Conservation (phyloP, 2,888 invertebrate species). For the Drosophila sordidula region DNA sequence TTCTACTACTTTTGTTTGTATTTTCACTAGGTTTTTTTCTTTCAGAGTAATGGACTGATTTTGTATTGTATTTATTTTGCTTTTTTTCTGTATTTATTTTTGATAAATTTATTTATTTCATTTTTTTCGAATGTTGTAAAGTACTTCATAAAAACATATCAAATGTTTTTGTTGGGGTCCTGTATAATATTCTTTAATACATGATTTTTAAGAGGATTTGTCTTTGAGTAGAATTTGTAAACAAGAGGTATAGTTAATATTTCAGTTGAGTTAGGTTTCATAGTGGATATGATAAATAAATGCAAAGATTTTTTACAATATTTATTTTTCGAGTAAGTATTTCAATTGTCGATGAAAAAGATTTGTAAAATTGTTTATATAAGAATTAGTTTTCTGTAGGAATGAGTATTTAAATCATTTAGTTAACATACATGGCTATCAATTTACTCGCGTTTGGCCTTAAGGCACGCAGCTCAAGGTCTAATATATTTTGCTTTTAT, state of each 20-base stretch:
- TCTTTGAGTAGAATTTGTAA: slow-evolving; percentile 8
- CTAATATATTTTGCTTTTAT: too few species aligned
- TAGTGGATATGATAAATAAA: slow-evolving; percentile 33
- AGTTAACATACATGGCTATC: background rate
- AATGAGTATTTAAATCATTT: slow-evolving; percentile 6
- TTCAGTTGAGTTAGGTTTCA: slow-evolving; percentile 1
- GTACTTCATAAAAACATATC: slow-evolving; percentile 28
- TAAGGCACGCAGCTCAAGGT: slow-evolving; percentile 1
- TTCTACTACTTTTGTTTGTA: background rate
- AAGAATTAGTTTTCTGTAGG: background rate
- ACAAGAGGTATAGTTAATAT: background rate
- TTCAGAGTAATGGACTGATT: slow-evolving; percentile 15
- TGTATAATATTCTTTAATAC: slow-evolving; percentile 13
- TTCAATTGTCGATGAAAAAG: slow-evolving; percentile 1
- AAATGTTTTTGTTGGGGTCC: slow-evolving; percentile 51
- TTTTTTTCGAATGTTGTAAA: slow-evolving; percentile 20
- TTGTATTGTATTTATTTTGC: slow-evolving; percentile 15
- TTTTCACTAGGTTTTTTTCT: slow-evolving; percentile 3
- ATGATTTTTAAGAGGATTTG: slow-evolving; percentile 13
- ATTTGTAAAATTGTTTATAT: background rate
- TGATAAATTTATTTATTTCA: slow-evolving; percentile 1
- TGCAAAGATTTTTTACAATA: slow-evolving; percentile 31
- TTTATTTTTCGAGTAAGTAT: background rate
- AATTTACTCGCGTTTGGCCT: slow-evolving; percentile 1
- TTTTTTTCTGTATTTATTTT: slow-evolving; percentile 9